These are phyloP conservation scores for Meandrina meandrites DNA, from an alignment of 92 coral and sea anemone genomes.

Conservation along the genomic window DNA sequence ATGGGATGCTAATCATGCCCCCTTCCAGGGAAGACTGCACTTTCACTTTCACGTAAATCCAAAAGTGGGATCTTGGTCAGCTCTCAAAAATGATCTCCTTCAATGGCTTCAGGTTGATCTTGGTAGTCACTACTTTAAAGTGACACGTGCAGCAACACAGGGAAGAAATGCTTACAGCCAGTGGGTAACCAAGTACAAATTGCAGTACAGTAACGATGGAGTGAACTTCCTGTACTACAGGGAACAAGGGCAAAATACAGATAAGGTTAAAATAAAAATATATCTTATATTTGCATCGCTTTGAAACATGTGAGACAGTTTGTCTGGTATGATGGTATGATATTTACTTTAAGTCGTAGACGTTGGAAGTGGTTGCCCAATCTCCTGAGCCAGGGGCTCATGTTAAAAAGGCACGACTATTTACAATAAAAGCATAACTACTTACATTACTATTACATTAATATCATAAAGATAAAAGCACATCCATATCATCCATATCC, in stretches of 20 bases:
- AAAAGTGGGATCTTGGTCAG: constrained; percentile 1
- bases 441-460: too few species aligned
- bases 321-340: too few species aligned
- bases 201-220: neutral
- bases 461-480: too few species aligned
- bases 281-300: too few species aligned
- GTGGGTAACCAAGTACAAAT: neutral
- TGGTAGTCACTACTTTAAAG: neutral
- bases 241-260: neutral
- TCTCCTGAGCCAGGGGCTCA: too few species aligned
- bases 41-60: neutral
- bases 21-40: neutral
- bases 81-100: neutral
- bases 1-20: neutral
- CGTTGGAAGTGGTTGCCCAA: too few species aligned
- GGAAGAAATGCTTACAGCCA: neutral
- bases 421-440: too few species aligned
- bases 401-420: too few species aligned
- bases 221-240: neutral
- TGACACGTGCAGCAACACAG: constrained; percentile 1
- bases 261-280: neutral
- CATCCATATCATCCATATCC: too few species aligned
- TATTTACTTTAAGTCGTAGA: too few species aligned
- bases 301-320: too few species aligned
- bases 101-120: constrained; percentile 4